These are phyloP conservation scores for Pelosia muscerda DNA, from an alignment of 2,888 invertebrate genomes.

Conservation along the genomic window DNA sequence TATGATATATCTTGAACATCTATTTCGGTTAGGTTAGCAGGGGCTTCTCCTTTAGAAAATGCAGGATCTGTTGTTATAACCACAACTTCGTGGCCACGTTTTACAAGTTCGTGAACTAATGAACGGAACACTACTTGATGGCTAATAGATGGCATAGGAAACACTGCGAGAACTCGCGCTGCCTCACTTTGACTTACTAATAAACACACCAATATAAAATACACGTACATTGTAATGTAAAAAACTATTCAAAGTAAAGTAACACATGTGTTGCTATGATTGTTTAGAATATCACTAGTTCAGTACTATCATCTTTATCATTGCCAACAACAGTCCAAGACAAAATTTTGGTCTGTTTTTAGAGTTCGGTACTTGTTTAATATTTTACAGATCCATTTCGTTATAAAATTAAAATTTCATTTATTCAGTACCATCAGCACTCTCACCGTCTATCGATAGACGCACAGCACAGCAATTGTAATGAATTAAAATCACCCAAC, in stretches of 20 bases:
- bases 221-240: background rate
- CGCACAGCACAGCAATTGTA: too few relatives aligned
- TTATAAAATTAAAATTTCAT: background rate
- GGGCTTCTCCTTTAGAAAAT: constrained; percentile 56
- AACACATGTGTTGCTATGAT: background rate
- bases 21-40: constrained; percentile 73
- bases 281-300: background rate
- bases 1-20: constrained; percentile 65
- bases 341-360: background rate
- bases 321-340: background rate
- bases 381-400: too few relatives aligned
- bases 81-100: constrained; percentile 76
- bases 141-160: constrained; percentile 75
- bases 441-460: too few relatives aligned
- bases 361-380: too few relatives aligned
- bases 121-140: constrained; percentile 77
- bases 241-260: background rate
- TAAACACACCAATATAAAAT: background rate
- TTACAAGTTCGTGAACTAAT: constrained; percentile 70
- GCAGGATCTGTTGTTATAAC: constrained; percentile 75
- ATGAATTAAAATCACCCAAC: too few relatives aligned
- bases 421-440: too few relatives aligned
- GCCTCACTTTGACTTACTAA: constrained; percentile 30
- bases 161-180: constrained; percentile 55
- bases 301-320: background rate